Conservation (phyloP, 2,113 vertebrate genomes). For the Menura novaehollandiae region DNA sequence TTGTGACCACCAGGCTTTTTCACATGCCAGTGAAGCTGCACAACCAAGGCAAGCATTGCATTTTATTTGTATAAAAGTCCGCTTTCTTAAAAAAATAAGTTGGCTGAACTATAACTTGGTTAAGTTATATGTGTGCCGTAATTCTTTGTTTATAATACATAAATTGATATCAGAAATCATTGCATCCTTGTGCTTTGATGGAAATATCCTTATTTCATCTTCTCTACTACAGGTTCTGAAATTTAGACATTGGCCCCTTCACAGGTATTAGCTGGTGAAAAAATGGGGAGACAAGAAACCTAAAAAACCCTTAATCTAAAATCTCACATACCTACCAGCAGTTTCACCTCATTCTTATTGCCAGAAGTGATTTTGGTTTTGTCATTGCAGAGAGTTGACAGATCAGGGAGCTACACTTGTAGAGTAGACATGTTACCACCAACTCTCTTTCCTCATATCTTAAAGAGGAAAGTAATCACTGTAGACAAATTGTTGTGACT, state of each 20-base stretch:
- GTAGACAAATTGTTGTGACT: neutral
- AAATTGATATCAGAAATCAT: neutral
- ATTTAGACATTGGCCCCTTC: neutral
- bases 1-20: constrained; percentile 97
- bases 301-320: neutral
- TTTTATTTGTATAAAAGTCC: neutral
- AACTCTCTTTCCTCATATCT: neutral
- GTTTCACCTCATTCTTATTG: neutral
- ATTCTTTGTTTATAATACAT: neutral
- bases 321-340: neutral
- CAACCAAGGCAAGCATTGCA: constrained; percentile 82
- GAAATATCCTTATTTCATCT: neutral
- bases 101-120: neutral
- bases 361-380: neutral
- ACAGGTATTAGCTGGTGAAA: neutral
- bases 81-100: neutral
- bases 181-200: neutral
- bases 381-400: neutral
- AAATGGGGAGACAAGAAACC: neutral
- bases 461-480: neutral
- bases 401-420: neutral
- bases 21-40: constrained; percentile 93
- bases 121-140: neutral
- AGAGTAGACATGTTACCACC: neutral
- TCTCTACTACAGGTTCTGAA: neutral